A percentile compares a stretch with the other conserved stretches of the same genome.
These are phyloP conservation scores for Ramphastos sulfuratus DNA, from an alignment of 2,113 vertebrate genomes.

Conservation along the genomic window DNA sequence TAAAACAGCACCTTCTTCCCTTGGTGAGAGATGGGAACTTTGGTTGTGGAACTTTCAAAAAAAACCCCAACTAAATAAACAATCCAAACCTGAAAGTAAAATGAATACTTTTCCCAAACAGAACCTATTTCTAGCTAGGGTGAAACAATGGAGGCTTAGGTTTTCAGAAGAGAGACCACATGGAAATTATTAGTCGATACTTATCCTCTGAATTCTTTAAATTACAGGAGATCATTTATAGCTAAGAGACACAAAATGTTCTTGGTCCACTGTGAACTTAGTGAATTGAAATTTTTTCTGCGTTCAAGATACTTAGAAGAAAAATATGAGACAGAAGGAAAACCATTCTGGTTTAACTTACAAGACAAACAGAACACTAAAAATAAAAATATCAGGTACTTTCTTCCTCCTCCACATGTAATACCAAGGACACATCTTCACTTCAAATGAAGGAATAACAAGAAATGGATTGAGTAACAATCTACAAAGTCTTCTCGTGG, in stretches of 20 bases:
- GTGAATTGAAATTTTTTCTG: neutral
- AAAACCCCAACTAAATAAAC: neutral
- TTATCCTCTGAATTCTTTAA: neutral
- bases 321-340: neutral
- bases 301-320: neutral
- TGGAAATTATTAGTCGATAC: neutral
- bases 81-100: conserved; percentile 11
- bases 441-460: neutral
- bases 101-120: neutral
- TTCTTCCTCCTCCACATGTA: neutral
- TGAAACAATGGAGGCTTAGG: neutral
- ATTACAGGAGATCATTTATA: conserved; percentile 13
- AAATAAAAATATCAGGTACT: neutral
- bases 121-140: neutral
- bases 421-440: neutral
- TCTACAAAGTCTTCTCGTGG: neutral
- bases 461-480: neutral
- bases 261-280: conserved; percentile 24
- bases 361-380: neutral
- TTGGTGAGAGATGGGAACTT: neutral
- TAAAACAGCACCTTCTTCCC: conserved; percentile 10
- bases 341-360: neutral
- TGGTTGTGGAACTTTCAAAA: neutral
- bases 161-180: neutral
- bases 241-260: neutral